These are phyloP conservation scores for Rotaria socialis DNA, from an alignment of 2,888 invertebrate species.

Conservation along the genomic window DNA sequence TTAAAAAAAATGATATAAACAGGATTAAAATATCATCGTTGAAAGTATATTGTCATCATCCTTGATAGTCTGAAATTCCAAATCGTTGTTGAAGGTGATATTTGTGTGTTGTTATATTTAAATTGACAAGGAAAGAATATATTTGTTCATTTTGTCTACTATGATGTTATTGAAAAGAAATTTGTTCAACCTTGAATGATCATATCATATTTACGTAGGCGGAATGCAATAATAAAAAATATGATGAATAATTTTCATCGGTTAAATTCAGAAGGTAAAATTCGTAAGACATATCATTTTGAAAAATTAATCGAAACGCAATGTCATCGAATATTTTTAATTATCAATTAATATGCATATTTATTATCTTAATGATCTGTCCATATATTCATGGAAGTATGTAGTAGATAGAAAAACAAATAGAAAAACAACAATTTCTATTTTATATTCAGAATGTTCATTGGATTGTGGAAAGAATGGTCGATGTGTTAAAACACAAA, in stretches of 20 bases:
- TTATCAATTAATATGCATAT: neutral
- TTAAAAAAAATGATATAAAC: neutral
- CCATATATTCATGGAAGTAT: neutral
- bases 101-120: conserved; percentile 2
- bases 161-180: conserved; percentile 3
- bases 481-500: neutral
- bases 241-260: neutral
- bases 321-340: neutral
- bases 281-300: neutral
- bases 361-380: neutral
- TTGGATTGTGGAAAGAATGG: neutral
- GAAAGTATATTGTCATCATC: neutral
- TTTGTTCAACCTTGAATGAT: neutral
- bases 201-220: neutral
- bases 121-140: neutral
- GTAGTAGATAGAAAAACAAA: neutral
- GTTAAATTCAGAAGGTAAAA: conserved; percentile 23
- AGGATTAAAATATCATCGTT: neutral
- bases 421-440: neutral
- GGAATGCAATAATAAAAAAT: conserved; percentile 15
- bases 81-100: conserved; percentile 27
- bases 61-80: conserved; percentile 9
- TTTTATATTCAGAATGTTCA: neutral
- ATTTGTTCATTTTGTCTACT: neutral
- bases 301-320: neutral